These are phyloP conservation scores for Ochotona princeps DNA, from an alignment of 2,113 vertebrate genomes.

Conservation along the genomic window DNA sequence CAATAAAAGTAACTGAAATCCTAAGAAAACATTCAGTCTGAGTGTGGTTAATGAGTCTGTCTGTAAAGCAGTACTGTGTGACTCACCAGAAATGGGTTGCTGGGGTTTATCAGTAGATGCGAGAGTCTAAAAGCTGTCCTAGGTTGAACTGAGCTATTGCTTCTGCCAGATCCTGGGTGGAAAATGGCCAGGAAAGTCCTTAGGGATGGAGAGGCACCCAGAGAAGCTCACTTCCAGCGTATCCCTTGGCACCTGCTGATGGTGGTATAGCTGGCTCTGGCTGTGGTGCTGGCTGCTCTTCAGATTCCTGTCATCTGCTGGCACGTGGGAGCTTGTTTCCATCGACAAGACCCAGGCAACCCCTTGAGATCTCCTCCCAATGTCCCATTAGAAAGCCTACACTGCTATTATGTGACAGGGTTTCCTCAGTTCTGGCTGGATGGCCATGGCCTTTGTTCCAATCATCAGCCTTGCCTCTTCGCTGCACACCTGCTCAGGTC, in stretches of 20 bases:
- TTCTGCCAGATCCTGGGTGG: not conserved
- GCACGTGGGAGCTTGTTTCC: not conserved
- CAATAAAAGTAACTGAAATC: no score
- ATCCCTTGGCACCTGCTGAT: not conserved
- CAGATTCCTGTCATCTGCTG: not conserved
- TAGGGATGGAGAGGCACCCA: not conserved
- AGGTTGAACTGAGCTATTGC: not conserved
- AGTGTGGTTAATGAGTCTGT: not conserved
- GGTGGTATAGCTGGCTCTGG: not conserved
- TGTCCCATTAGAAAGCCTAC: not conserved
- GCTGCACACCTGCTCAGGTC: not conserved
- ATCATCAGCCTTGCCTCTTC: not conserved
- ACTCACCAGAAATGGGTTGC: not conserved
- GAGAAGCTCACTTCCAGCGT: not conserved
- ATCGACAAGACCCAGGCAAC: not conserved
- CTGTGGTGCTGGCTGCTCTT: not conserved
- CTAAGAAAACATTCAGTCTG: not conserved
- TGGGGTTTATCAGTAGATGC: not conserved
- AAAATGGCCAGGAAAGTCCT: conserved; percentile 19
- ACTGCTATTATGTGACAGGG: not conserved
- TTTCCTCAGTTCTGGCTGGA: not conserved
- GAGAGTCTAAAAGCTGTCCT: conserved; percentile 19
- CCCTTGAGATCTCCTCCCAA: not conserved
- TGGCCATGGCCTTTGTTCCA: not conserved
- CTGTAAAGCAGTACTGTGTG: not conserved